phyloP scores from a whole-genome alignment of 2,113 vertebrate genomes.

The Trachemys scripta region DNA sequence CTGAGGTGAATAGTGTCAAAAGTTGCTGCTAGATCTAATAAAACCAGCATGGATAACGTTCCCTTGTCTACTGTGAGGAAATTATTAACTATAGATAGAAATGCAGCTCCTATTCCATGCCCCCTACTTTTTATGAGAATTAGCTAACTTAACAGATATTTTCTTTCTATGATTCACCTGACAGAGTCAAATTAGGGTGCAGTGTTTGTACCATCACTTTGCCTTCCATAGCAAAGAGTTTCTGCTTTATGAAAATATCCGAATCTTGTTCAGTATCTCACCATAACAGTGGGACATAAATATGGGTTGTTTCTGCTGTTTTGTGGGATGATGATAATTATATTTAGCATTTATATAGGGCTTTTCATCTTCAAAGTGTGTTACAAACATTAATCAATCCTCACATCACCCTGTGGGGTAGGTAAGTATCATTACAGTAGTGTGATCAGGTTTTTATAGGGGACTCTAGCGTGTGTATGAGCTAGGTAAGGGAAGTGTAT shows the following conservation, averaged over 20 bases:
- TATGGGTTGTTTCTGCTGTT: slow-evolving; percentile 64
- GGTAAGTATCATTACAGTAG: slow-evolving; percentile 71
- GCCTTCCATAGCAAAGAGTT: not conserved
- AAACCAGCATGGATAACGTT: not conserved
- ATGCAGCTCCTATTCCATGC: not conserved
- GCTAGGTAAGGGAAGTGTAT: slow-evolving; percentile 33
- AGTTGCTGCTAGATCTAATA: not conserved
- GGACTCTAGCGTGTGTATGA: slow-evolving; percentile 54
- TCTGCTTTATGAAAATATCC: slow-evolving; percentile 56
- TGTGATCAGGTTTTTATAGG: slow-evolving; percentile 62
- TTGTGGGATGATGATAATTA: slow-evolving; percentile 73
- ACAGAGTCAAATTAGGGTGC: too few species aligned
- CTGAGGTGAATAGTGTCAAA: not conserved
- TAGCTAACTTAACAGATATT: not conserved
- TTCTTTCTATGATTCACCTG: not conserved
- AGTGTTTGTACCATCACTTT: not conserved
- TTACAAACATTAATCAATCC: not conserved
- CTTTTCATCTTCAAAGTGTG: not conserved
- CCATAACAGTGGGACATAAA: slow-evolving; percentile 63
- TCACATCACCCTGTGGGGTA: slow-evolving; percentile 75
- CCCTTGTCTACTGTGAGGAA: not conserved
- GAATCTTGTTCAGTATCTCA: slow-evolving; percentile 55
- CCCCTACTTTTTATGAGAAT: not conserved
- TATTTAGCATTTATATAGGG: slow-evolving; percentile 69
- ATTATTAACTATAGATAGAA: not conserved